Conservation (phyloP, 2,797 vertebrate species). For the Mormyrus hasselquistii region DNA sequence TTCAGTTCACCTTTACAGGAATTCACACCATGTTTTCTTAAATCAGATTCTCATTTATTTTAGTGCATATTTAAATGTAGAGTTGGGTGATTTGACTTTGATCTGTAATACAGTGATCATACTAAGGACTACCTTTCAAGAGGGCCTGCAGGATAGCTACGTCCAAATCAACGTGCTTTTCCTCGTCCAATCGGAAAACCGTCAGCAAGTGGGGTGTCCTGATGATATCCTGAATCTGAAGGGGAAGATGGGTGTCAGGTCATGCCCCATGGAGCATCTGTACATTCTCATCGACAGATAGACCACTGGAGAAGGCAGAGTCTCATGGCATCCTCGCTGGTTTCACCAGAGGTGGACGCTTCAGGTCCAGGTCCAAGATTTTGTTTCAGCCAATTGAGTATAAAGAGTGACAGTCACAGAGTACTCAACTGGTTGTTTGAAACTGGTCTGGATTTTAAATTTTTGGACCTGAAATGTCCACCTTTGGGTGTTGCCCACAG, state of each 20-base stretch:
- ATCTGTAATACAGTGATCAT: not conserved
- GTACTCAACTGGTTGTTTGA: not conserved
- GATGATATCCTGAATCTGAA: conserved; percentile 90
- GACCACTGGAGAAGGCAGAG: not conserved
- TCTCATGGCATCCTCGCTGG: not conserved
- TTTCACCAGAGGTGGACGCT: not conserved
- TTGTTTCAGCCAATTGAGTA: not conserved
- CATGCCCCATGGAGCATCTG: not conserved
- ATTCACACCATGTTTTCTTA: not conserved
- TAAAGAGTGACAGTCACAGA: not conserved
- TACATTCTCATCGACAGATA: not conserved
- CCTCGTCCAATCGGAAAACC: conserved; percentile 76
- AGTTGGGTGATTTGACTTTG: not conserved
- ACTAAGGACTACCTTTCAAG: conserved; percentile 72
- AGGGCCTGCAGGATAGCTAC: conserved; percentile 89
- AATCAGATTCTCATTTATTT: not conserved
- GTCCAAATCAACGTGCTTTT: conserved; percentile 77
- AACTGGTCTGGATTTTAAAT: not conserved
- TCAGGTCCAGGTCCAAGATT: not conserved
- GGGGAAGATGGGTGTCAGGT: conserved; percentile 8
- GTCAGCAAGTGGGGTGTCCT: conserved; percentile 75
- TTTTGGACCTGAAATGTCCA: not conserved
- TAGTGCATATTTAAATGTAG: not conserved
- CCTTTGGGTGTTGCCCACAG: not conserved
- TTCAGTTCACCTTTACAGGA: not conserved